Evolutionary conservation across 2,113 vertebrate species (phyloP).

Genomic region (Smithornis capensis): DNA sequence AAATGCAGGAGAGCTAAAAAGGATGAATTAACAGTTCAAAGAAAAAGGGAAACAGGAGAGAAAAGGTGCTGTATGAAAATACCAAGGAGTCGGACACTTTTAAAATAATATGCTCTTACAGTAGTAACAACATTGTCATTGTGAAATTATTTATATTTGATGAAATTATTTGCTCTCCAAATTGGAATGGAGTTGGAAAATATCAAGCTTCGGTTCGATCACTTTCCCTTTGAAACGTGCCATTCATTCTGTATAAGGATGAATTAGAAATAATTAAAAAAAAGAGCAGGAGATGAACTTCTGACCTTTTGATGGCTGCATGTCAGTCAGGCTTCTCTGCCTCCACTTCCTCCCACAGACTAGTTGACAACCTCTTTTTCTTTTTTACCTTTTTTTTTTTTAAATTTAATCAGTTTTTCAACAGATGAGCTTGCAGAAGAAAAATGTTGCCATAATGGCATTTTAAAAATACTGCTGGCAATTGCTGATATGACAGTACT

Average conservation of each 20-base stretch:
- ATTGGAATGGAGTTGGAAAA: neutral
- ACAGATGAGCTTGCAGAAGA: slow-evolving; percentile 2
- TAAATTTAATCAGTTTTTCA: neutral
- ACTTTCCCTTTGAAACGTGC: neutral
- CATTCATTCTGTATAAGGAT: neutral
- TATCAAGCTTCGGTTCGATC: neutral
- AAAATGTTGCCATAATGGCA: neutral
- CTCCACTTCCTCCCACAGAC: neutral
- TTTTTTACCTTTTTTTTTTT: neutral
- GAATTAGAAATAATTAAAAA: slow-evolving; percentile 10
- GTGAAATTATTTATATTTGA: neutral
- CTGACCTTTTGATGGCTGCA: slow-evolving; percentile 2
- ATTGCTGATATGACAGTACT: slow-evolving; percentile 46
- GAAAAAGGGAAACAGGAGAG: neutral
- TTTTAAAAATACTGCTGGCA: slow-evolving; percentile 38
- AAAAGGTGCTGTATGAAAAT: neutral
- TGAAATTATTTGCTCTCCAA: slow-evolving; percentile 13
- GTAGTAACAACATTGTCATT: neutral
- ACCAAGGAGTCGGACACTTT: neutral
- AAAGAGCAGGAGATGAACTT: slow-evolving; percentile 6
- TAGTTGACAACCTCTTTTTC: neutral
- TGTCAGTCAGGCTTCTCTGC: neutral
- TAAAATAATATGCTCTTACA: neutral
- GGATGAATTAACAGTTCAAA: neutral
- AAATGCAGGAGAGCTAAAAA: neutral